Evolutionary conservation across 2,888 invertebrate genomes (phyloP).

Genomic region (Ectemnius continuus): DNA sequence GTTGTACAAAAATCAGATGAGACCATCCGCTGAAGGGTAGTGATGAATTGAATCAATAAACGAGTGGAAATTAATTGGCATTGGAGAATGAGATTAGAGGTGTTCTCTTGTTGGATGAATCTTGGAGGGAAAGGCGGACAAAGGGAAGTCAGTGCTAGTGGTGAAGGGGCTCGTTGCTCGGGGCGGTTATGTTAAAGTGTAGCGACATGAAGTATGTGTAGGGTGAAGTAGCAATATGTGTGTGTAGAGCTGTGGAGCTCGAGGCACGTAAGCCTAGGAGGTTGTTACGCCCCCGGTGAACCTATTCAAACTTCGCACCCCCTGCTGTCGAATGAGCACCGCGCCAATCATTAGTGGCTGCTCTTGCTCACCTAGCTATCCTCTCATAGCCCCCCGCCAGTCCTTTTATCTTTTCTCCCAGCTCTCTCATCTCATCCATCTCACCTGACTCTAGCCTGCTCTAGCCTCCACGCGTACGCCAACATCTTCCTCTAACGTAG

Average conservation of each 20-base stretch:
- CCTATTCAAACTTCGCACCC: constrained; percentile 57
- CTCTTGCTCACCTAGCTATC: constrained; percentile 2
- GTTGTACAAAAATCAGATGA: too few relatives aligned
- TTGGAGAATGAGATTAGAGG: not conserved
- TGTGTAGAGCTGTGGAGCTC: constrained; percentile 26
- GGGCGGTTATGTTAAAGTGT: constrained; percentile 53
- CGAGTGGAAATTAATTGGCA: too few relatives aligned
- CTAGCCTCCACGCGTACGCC: not conserved
- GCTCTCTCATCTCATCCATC: constrained; percentile 3
- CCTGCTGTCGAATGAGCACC: constrained; percentile 23
- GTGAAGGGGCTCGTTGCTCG: constrained; percentile 44
- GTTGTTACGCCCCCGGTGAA: constrained; percentile 54
- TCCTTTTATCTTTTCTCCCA: constrained; percentile 13
- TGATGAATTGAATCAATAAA: too few relatives aligned
- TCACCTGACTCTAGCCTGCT: constrained; percentile 15
- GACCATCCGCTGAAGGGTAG: too few relatives aligned
- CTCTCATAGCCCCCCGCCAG: constrained; percentile 3
- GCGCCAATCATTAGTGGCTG: constrained; percentile 38
- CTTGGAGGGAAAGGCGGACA: constrained; percentile 52
- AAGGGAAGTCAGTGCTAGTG: constrained; percentile 52
- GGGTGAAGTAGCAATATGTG: constrained; percentile 32
- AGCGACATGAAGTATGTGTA: constrained; percentile 43
- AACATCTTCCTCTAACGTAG: too few relatives aligned
- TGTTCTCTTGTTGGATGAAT: constrained; percentile 60
- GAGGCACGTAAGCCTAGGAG: constrained; percentile 47